Evolutionary conservation across 1,140 invertebrate species (phyloP).

Genomic region (Procambarus virginalis): DNA sequence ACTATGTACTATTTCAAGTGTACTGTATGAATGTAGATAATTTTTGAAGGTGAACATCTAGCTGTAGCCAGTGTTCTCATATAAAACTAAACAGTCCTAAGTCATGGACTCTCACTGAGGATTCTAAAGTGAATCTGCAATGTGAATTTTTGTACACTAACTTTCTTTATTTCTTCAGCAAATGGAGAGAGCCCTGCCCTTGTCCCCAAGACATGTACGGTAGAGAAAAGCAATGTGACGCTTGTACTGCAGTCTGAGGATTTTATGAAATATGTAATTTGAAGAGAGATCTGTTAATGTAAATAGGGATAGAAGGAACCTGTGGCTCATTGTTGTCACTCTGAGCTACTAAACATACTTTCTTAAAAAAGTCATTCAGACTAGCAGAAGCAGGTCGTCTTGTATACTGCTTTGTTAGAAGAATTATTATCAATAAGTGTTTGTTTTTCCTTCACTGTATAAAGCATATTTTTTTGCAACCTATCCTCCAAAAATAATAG

Average conservation of each 20-base stretch:
- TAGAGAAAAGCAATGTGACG: conserved; percentile 11
- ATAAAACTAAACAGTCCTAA: too few species aligned
- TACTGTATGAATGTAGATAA: too few species aligned
- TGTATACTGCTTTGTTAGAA: neutral
- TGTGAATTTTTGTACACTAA: too few species aligned
- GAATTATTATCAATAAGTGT: neutral
- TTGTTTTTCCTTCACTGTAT: neutral
- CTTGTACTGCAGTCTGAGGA: neutral
- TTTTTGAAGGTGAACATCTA: too few species aligned
- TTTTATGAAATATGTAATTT: neutral
- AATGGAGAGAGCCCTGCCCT: conserved; percentile 24
- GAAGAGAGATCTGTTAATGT: neutral
- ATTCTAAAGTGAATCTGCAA: too few species aligned
- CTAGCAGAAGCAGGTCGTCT: neutral
- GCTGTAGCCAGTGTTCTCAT: too few species aligned
- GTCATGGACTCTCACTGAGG: too few species aligned
- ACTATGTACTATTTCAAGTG: too few species aligned
- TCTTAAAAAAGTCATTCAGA: neutral
- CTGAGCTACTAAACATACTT: neutral
- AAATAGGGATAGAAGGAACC: neutral
- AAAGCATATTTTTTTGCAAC: neutral
- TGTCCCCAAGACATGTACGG: conserved; percentile 39
- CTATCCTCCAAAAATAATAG: too few species aligned
- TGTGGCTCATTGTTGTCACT: neutral
- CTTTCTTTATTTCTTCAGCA: conserved; percentile 15